These are phyloP conservation scores for Sitta carolinensis DNA, from an alignment of 2,797 vertebrate genomes.

Conservation along the genomic window DNA sequence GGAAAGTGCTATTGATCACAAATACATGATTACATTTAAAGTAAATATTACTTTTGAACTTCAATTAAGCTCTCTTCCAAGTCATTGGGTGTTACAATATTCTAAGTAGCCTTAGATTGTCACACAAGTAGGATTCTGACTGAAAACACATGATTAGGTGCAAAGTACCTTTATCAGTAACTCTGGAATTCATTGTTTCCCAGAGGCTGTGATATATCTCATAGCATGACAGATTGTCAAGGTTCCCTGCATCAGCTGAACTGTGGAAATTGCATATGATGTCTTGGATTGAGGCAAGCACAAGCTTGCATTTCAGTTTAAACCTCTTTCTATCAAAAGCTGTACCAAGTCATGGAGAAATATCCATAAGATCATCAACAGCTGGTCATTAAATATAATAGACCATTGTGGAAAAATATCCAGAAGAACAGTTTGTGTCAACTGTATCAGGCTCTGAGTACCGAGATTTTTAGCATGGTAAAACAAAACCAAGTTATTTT, in stretches of 20 bases:
- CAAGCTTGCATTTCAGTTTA: not conserved
- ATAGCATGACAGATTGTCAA: not conserved
- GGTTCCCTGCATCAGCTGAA: not conserved
- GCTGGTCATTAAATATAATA: not conserved
- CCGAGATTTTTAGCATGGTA: not conserved
- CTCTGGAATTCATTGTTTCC: not conserved
- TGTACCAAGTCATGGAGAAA: not conserved
- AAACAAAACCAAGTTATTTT: not conserved
- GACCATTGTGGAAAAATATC: not conserved
- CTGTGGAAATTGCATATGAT: not conserved
- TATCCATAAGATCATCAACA: not conserved
- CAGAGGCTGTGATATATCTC: not conserved
- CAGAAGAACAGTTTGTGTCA: not conserved
- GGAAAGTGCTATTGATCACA: not conserved
- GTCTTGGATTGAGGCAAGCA: not conserved
- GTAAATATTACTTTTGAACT: not conserved
- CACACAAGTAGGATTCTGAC: not conserved
- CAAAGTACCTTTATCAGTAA: not conserved
- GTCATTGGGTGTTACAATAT: not conserved
- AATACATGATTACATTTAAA: not conserved
- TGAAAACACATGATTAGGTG: not conserved
- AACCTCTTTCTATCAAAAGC: not conserved
- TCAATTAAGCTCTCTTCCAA: not conserved
- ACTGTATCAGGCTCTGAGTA: not conserved
- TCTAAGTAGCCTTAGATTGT: not conserved